Conservation (phyloP, 2,113 vertebrate species). For the Eubucco bourcierii region DNA sequence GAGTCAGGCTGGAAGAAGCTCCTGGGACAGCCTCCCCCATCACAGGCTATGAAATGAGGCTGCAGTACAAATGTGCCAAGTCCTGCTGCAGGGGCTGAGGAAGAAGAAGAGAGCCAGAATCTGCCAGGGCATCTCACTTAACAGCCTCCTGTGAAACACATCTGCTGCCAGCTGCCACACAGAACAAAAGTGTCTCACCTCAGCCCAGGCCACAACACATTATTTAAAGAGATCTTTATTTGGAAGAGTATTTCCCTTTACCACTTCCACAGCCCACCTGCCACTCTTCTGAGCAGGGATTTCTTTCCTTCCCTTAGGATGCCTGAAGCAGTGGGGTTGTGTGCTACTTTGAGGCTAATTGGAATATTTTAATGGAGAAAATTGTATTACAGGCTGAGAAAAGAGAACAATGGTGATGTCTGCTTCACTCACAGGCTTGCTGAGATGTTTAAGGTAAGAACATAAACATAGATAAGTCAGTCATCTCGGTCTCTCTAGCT, state of each 20-base stretch:
- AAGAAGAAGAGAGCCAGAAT: constrained; percentile 17
- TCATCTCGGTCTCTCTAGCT: too few relatives aligned
- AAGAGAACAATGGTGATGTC: too few relatives aligned
- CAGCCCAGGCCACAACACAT: background rate
- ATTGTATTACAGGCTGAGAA: too few relatives aligned
- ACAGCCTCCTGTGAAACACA: background rate
- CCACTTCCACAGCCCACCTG: background rate
- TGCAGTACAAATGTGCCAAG: constrained; percentile 14
- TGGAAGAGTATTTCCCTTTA: background rate
- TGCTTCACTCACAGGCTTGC: too few relatives aligned
- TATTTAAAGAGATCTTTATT: background rate
- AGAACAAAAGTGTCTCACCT: background rate
- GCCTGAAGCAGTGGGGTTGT: background rate
- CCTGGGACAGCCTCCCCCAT: background rate
- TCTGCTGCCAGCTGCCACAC: background rate
- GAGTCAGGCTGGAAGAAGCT: background rate
- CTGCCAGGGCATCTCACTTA: constrained; percentile 42
- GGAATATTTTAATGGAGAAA: too few relatives aligned
- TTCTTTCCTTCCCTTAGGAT: background rate
- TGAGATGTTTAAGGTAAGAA: too few relatives aligned
- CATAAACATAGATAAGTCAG: too few relatives aligned
- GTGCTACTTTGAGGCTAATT: too few relatives aligned
- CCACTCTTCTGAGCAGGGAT: background rate
- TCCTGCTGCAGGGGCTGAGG: background rate
- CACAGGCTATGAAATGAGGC: background rate